Base-by-base conservation (phyloP, 2,113 vertebrate genomes). In the Clarias macrocephalus region DNA sequence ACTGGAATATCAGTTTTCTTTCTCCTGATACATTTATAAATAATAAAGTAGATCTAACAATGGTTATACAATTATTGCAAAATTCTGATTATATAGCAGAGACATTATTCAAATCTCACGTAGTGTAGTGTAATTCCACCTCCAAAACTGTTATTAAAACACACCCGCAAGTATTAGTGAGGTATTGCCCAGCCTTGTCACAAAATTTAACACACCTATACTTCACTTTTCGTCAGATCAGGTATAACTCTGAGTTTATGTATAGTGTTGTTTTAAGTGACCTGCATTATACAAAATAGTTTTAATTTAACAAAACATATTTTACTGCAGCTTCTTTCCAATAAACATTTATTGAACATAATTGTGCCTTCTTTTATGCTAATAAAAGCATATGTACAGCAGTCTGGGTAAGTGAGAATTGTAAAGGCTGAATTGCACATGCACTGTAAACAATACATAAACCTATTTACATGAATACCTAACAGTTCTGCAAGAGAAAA, bases 101-200 rank as follows among this genome's bases (percentile, higher is more conserved):
- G 65, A 66, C 65, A 28, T 66, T 66, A 66, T 66, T 66, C 65
- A 66, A n/a, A 66, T 66, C 65, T 66, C 65, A 66, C n/a, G n/a
- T n/a, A n/a, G n/a, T 66, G 25, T 19, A n/a, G 65, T 66, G 5
- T 66, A 66, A 66, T 66, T 66, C 65, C 65, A 66, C 65, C 65
- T 66, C 65, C 5, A 66, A 23, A 66, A 66, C 18, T 66, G 65
- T 66, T 66, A 23, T 66, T 66, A 19, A 66, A 66, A 28, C 65
- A 66, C 18, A 28, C n/a, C 65, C 65, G 21, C 3, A 66, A 25
- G 65, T 66, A 66, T 66, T n/a, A 66, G 25, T 66, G 25, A 66
- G 65, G 65, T 66, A 66, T 66, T 23, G 25, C 65, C 25, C 65
- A 66, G 65, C 18, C 65, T 66, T 66, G 18, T 66, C 65, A 19